phyloP scores from a whole-genome alignment of 2,888 invertebrate species.

The Dryadula phaetusa region DNA sequence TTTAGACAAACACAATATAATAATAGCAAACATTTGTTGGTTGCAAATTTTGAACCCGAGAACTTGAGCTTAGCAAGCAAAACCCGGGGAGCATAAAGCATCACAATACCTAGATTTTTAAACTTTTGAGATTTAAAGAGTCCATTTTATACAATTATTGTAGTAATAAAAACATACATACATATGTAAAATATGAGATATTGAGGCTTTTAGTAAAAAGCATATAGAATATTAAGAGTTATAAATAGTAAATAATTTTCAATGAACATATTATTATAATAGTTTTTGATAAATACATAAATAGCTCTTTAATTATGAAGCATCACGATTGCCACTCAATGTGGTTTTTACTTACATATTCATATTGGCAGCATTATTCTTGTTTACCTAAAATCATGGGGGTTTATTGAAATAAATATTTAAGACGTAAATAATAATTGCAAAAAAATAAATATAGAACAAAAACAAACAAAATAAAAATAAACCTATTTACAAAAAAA shows the following conservation, averaged over 20 bases:
- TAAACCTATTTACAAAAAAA: not conserved
- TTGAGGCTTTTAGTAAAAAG: not conserved
- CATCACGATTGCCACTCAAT: slow-evolving; percentile 43
- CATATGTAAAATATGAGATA: not conserved
- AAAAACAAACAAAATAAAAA: not conserved
- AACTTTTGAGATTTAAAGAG: no score
- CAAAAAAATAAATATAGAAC: slow-evolving; percentile 20
- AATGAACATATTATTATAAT: not conserved
- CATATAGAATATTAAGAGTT: not conserved
- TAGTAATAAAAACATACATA: not conserved
- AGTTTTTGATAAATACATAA: not conserved
- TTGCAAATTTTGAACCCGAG: not conserved
- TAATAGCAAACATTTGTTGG: not conserved
- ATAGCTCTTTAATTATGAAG: slow-evolving; percentile 23
- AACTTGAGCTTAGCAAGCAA: not conserved
- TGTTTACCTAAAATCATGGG: slow-evolving; percentile 72
- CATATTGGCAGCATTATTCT: slow-evolving; percentile 63
- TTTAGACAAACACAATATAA: not conserved
- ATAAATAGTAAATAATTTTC: not conserved
- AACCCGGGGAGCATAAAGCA: no score
- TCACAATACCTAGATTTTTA: no score
- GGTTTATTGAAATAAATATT: slow-evolving; percentile 22
- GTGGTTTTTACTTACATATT: slow-evolving; percentile 57
- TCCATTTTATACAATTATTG: no score
- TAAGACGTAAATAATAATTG: slow-evolving; percentile 1